phyloP scores from a whole-genome alignment of 2,797 vertebrate genomes.

The Oceanodroma leucorhoa region DNA sequence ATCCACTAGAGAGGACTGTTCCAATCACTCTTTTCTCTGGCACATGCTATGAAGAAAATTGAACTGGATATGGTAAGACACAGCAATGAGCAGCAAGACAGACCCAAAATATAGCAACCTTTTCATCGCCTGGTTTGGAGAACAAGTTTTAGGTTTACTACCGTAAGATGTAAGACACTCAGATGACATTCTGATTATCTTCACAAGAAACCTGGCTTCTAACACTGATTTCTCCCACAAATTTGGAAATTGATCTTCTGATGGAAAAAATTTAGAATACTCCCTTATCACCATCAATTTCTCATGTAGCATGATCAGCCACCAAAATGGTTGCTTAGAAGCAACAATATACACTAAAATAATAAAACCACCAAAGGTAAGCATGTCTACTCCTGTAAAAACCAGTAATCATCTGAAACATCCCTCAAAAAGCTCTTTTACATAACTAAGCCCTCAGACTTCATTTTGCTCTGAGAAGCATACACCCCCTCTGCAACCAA shows the following conservation, averaged over 20 bases:
- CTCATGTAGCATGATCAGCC: background rate
- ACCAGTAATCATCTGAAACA: background rate
- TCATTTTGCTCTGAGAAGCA: background rate
- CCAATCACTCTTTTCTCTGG: background rate
- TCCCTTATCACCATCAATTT: background rate
- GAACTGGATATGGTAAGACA: background rate
- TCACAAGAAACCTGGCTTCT: background rate
- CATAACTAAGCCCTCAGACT: background rate
- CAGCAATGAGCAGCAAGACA: background rate
- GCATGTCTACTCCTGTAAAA: background rate
- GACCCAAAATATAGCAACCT: background rate
- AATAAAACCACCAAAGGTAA: fast-evolving
- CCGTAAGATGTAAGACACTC: too few relatives aligned
- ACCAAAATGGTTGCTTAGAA: background rate
- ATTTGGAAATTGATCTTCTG: background rate
- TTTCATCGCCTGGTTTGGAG: background rate
- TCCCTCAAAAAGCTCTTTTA: background rate
- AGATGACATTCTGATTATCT: background rate
- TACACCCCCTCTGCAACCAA: background rate
- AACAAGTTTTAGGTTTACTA: background rate
- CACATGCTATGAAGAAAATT: background rate
- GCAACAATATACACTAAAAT: background rate
- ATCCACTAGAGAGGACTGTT: fast-evolving
- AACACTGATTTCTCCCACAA: background rate
- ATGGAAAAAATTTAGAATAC: background rate